Base-by-base conservation (phyloP, 2,797 vertebrate genomes). In the Lagocephalus sceleratus region DNA sequence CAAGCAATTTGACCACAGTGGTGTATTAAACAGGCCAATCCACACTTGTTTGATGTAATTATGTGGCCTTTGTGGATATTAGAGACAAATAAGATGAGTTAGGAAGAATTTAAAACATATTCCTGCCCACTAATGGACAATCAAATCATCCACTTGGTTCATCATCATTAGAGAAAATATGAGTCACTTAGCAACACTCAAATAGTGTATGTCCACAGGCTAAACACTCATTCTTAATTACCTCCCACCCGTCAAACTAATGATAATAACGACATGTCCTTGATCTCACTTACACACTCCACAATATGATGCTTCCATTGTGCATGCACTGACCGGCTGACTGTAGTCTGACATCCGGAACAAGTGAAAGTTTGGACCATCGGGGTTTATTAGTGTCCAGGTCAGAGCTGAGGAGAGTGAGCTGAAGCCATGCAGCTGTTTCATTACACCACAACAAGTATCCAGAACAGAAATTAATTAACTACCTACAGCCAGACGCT, bases 401-500 rank as follows among this genome's bases (percentile, higher is more conserved):
- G 70, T 86, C 79, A 66, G 77, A 63, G 66, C 22, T 57, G 59
- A 69, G 76, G 76, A 82, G 71, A 77, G 63, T 8, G 58, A 66
- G 58, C 57, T 68, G 53, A 71, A 82, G 71, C 68, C 75, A 67
- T 75, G 65, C 82, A 84, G 80, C 80, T 87, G 83, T 79, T 87
- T 79, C 55, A 75, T 75, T 78, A 78, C 78, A 75, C 54, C 63
- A 81, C 68, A 81, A 87, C 83, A 88, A 78, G 81, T 68, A 66
- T 56, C 71, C 68, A 20, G 68, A 83, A 79, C 73, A 73, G 68
- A 71, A 76, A 82, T 85, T 87, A 83, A 90, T 87, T 88, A 87
- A 64, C 72, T 63, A 72, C 65, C 60, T 54, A 60, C 42, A 67
- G 48, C 64, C 72, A 71, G 52, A 46, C 51, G 16, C 52, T 41